phyloP scores from a whole-genome alignment of 1,140 invertebrate genomes.

The Phymorhynchus buccinoides region DNA sequence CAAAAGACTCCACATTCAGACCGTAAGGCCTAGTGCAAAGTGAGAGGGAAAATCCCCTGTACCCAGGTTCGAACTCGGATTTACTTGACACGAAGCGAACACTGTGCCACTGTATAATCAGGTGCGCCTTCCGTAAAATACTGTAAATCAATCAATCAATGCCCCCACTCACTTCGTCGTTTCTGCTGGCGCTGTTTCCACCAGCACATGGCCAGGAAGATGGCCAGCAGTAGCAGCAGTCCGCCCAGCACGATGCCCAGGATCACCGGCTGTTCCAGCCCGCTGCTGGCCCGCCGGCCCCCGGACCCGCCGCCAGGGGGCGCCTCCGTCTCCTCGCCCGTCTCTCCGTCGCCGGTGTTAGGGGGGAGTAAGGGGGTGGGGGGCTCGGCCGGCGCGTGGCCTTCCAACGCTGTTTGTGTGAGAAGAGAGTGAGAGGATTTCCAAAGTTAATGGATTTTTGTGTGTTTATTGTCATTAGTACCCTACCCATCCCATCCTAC shows the following conservation, averaged over 20 bases:
- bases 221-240: conserved; percentile 68
- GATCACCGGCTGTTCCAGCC: conserved; percentile 56
- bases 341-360: background rate
- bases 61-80: no score
- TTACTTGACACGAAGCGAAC: no score
- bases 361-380: background rate
- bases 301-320: background rate
- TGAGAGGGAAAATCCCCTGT: no score
- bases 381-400: background rate
- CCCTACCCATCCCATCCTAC: no score
- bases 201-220: conserved; percentile 72
- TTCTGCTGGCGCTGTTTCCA: conserved; percentile 71
- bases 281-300: background rate
- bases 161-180: conserved; percentile 39
- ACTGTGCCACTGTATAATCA: no score
- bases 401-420: conserved; percentile 17
- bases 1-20: no score
- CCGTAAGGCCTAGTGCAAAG: no score
- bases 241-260: conserved; percentile 71
- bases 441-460: no score
- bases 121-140: no score
- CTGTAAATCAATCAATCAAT: no score
- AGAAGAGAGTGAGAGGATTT: no score
- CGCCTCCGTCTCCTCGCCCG: background rate
- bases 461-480: no score